Percentiles rank a stretch among this genome's conserved stretches.
Conservation (phyloP, 2,113 vertebrate genomes). For the Scalopus aquaticus region DNA sequence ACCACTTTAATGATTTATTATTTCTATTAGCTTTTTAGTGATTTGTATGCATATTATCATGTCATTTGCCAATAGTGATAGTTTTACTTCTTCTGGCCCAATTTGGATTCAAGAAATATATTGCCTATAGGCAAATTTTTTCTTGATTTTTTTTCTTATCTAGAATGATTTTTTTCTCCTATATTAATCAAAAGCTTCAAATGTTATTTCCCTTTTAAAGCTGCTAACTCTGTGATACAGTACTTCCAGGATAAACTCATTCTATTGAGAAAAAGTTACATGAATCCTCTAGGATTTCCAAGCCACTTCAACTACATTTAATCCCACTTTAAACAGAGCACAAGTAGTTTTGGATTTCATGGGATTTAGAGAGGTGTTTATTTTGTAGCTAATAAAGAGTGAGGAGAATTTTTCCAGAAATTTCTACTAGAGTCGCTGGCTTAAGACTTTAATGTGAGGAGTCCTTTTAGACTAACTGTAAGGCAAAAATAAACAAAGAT, state of each 20-base stretch:
- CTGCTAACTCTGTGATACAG: not conserved
- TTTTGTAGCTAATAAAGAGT: conserved; percentile 31
- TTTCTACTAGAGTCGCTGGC: not conserved
- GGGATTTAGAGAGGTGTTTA: not conserved
- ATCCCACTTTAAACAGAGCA: conserved; percentile 1
- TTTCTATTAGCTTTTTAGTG: too few relatives aligned
- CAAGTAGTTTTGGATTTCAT: not conserved
- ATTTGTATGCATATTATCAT: too few relatives aligned
- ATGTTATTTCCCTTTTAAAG: not conserved
- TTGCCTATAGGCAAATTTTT: not conserved
- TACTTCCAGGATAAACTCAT: not conserved
- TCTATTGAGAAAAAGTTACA: not conserved
- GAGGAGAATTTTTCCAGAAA: not conserved
- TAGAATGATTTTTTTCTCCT: not conserved
- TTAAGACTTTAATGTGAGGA: not conserved
- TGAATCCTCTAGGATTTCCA: not conserved
- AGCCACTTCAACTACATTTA: not conserved
- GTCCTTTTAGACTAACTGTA: not conserved
- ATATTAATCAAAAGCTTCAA: not conserved
- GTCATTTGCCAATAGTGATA: too few relatives aligned
- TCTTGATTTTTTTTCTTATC: not conserved
- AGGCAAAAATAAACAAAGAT: not conserved
- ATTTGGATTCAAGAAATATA: not conserved
- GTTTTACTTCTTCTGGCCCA: too few relatives aligned
- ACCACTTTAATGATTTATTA: too few relatives aligned